These are phyloP conservation scores for Drosophila melanogaster DNA, from an alignment of 1,140 invertebrate species.

Conservation along the genomic window Release_6_plus_ISO1_MT NT_033779.5:17505001-17505500, in stretches of 20 bases:
- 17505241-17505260: slow-evolving; percentile 82
- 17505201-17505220: slow-evolving; percentile 88
- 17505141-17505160: slow-evolving; percentile 92
- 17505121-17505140: slow-evolving; percentile 92
- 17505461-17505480: slow-evolving; percentile 94
- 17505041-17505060: slow-evolving; percentile 89
- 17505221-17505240: slow-evolving; percentile 91
- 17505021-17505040: slow-evolving; percentile 89
- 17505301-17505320: slow-evolving; percentile 93
- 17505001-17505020: slow-evolving; percentile 92
- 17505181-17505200: slow-evolving; percentile 91
- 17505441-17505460: slow-evolving; percentile 92
- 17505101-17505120: slow-evolving; percentile 92
- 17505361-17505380: slow-evolving; percentile 90
- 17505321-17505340: slow-evolving; percentile 94
- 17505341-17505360: slow-evolving; percentile 92
- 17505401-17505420: slow-evolving; percentile 87
- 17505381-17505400: slow-evolving; percentile 96
- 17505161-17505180: slow-evolving; percentile 93
- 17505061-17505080: slow-evolving; percentile 90
- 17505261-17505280: slow-evolving; percentile 90
- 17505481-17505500: slow-evolving; percentile 93
- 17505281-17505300: slow-evolving; percentile 91
- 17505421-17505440: slow-evolving; percentile 87
- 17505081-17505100: slow-evolving; percentile 90